These are phyloP conservation scores for Pogoniulus pusillus DNA, from an alignment of 2,797 vertebrate genomes.

Conservation along the genomic window DNA sequence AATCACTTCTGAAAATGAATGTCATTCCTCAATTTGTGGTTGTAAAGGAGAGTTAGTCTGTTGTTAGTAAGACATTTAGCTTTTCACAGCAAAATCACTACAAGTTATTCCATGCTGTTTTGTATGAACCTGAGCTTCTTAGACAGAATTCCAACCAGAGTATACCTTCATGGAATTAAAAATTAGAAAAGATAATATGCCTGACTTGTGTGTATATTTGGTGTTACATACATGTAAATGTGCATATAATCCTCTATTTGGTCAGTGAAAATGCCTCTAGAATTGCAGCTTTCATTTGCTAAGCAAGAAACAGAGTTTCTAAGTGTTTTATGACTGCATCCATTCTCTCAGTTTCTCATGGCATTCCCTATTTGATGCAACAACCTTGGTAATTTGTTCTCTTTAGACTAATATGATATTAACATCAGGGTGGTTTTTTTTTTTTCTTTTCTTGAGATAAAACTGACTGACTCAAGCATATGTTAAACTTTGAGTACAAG, in stretches of 20 bases:
- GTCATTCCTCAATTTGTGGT: background rate
- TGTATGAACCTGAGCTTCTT: background rate
- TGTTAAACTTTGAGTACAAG: background rate
- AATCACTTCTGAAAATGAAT: background rate
- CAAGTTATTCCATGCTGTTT: background rate
- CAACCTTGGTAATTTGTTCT: background rate
- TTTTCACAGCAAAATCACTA: background rate
- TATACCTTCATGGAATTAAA: background rate
- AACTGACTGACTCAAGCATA: background rate
- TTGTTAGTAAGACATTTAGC: background rate
- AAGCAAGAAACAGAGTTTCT: background rate
- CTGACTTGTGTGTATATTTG: background rate
- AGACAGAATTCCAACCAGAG: background rate
- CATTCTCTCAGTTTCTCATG: background rate
- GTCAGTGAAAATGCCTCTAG: background rate
- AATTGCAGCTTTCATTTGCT: background rate
- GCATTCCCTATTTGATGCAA: background rate
- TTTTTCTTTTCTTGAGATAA: background rate
- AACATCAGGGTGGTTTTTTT: too few relatives aligned
- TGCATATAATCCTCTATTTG: accelerated
- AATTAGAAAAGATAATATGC: background rate
- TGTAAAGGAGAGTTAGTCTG: background rate
- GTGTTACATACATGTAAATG: background rate
- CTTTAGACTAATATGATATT: background rate
- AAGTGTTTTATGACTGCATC: background rate